These are phyloP conservation scores for Colletes latitarsis DNA, from an alignment of 1,140 invertebrate species.

Conservation along the genomic window DNA sequence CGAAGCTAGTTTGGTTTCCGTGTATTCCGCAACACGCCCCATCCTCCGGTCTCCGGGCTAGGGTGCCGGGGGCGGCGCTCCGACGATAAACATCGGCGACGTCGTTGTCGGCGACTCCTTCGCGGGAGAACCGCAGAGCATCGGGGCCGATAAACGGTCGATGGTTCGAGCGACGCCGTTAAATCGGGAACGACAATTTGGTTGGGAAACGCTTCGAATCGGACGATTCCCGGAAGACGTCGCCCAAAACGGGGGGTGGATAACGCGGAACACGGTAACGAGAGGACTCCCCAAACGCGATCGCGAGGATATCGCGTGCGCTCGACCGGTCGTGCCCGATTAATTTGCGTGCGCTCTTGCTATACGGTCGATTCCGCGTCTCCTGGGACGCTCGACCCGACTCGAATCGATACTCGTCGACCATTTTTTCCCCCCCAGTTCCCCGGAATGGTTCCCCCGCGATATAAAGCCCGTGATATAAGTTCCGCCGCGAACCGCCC, in stretches of 20 bases:
- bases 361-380: background rate
- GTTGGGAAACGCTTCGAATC: background rate
- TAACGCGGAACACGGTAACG: background rate
- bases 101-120: constrained; percentile 20
- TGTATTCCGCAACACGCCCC: constrained; percentile 9
- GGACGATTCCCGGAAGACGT: background rate
- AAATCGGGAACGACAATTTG: constrained; percentile 1
- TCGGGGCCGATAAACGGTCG: background rate
- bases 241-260: background rate
- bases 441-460: constrained; percentile 6
- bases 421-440: background rate
- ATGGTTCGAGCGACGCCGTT: background rate
- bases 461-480: background rate
- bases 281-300: background rate
- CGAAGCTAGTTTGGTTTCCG: constrained; percentile 43
- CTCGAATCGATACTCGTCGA: background rate
- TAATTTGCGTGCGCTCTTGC: background rate
- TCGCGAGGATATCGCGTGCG: constrained; percentile 2
- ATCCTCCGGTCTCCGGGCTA: constrained; percentile 18
- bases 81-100: constrained; percentile 14
- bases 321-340: background rate
- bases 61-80: constrained; percentile 25
- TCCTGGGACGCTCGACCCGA: background rate
- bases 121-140: background rate
- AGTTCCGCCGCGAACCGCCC: constrained; percentile 53